A percentile compares a stretch with the other conserved stretches of the same genome.
These are phyloP conservation scores for Drosophila anceps DNA, from an alignment of 2,888 invertebrate species.

Conservation along the genomic window DNA sequence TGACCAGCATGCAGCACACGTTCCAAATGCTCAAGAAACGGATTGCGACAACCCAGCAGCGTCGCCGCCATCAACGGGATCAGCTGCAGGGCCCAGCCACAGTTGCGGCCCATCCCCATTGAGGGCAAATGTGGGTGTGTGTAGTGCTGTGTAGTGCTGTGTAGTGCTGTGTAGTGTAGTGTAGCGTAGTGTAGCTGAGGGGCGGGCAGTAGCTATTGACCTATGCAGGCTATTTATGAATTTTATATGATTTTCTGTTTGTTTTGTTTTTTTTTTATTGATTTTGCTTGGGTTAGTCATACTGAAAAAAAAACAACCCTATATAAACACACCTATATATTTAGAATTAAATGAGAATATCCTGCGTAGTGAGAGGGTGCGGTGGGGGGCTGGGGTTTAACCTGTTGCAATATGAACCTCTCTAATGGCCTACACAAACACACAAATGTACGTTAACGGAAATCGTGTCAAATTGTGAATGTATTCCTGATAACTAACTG, in stretches of 20 bases:
- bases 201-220: slow-evolving; percentile 6
- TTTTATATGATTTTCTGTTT: slow-evolving; percentile 55
- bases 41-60: slow-evolving; percentile 86
- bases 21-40: slow-evolving; percentile 90
- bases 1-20: slow-evolving; percentile 89
- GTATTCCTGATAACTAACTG: slow-evolving; percentile 21
- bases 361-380: not conserved
- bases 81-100: slow-evolving; percentile 23
- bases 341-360: slow-evolving; percentile 11
- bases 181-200: not conserved
- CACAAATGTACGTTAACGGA: slow-evolving; percentile 24
- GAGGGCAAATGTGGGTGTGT: slow-evolving; percentile 9
- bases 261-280: slow-evolving; percentile 66
- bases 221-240: slow-evolving; percentile 45
- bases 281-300: slow-evolving; percentile 48
- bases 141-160: slow-evolving; percentile 1
- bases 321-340: slow-evolving; percentile 7
- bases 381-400: not conserved
- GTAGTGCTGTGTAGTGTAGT: not conserved
- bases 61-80: slow-evolving; percentile 34
- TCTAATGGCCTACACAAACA: slow-evolving; percentile 35
- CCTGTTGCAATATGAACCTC: slow-evolving; percentile 50
- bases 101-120: slow-evolving; percentile 33
- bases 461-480: slow-evolving; percentile 60
- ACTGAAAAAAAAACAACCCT: not conserved